A percentile compares a stretch with the other conserved stretches of the same genome.
phyloP scores from a whole-genome alignment of 1,140 invertebrate species.

The Ips typographus region DNA sequence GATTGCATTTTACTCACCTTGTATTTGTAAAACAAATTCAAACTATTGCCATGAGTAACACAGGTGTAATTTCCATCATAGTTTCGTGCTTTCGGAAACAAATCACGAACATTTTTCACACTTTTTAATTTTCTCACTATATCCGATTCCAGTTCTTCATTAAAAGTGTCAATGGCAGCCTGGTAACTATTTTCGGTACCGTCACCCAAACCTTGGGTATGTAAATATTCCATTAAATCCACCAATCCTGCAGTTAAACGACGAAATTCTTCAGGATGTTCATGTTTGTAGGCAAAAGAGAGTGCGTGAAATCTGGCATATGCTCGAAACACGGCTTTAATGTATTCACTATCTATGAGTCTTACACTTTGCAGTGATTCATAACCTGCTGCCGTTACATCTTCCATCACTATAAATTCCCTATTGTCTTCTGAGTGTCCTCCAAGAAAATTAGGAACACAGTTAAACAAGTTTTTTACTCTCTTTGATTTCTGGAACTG shows the following conservation, averaged over 20 bases:
- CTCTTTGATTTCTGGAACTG: conserved; percentile 18
- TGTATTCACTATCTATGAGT: conserved; percentile 43
- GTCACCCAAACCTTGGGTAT: conserved; percentile 1
- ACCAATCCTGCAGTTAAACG: conserved; percentile 5
- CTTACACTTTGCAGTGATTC: neutral
- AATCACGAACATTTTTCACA: conserved; percentile 9
- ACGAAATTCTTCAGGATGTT: conserved; percentile 41
- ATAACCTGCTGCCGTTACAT: conserved; percentile 19
- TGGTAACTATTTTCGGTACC: neutral
- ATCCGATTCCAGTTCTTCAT: conserved; percentile 11
- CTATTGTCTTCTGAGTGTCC: neutral
- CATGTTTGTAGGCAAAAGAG: conserved; percentile 53
- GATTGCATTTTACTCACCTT: no score
- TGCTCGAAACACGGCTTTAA: conserved; percentile 19
- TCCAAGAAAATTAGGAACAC: conserved; percentile 22
- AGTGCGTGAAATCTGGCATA: conserved; percentile 38
- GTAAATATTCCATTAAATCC: conserved; percentile 3
- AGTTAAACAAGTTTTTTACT: conserved; percentile 35
- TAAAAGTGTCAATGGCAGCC: conserved; percentile 12
- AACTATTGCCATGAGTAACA: conserved; percentile 36
- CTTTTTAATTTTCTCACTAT: conserved; percentile 26
- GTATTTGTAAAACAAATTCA: neutral
- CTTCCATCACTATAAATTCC: conserved; percentile 21
- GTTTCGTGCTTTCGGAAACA: conserved; percentile 17
- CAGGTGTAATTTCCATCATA: conserved; percentile 34